phyloP scores from a whole-genome alignment of 2,888 invertebrate genomes.

The Fragum fragum region DNA sequence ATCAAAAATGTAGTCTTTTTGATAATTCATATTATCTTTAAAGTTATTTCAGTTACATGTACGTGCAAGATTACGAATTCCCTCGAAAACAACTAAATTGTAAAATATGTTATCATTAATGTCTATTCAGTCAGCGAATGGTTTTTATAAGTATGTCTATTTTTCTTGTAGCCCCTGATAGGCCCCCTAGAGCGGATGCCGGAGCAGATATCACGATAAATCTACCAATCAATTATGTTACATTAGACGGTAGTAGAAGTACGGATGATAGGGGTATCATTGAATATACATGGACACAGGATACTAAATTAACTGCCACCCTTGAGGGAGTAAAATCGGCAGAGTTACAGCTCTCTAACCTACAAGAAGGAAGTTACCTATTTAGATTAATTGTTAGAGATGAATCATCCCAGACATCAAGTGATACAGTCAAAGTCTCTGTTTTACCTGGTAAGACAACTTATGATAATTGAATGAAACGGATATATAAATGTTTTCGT shows the following conservation, averaged over 20 bases:
- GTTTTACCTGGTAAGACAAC: conserved; percentile 46
- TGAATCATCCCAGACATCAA: conserved; percentile 21
- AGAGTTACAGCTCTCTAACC: conserved; percentile 31
- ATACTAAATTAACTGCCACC: conserved; percentile 6
- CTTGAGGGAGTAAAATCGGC: conserved; percentile 23
- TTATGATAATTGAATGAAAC: no score
- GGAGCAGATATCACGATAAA: conserved; percentile 44
- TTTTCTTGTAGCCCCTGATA: conserved; percentile 29
- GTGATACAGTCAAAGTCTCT: conserved; percentile 33
- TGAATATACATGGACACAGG: conserved; percentile 42
- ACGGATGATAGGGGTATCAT: conserved; percentile 52
- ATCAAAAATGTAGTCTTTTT: no score
- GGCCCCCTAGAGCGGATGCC: conserved; percentile 48
- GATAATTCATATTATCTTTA: no score
- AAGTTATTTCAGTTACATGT: no score
- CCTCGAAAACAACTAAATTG: no score
- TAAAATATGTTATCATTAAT: no score
- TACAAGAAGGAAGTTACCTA: conserved; percentile 35
- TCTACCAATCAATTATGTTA: conserved; percentile 21
- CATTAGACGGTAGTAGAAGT: conserved; percentile 35
- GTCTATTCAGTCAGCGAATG: no score
- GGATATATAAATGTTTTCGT: no score
- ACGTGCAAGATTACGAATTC: no score
- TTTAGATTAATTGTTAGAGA: conserved; percentile 46
- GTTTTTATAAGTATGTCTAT: no score